Percentiles rank a stretch among this genome's conserved stretches.
phyloP scores from a whole-genome alignment of 2,797 vertebrate species.

The Oryzias sinensis region DNA sequence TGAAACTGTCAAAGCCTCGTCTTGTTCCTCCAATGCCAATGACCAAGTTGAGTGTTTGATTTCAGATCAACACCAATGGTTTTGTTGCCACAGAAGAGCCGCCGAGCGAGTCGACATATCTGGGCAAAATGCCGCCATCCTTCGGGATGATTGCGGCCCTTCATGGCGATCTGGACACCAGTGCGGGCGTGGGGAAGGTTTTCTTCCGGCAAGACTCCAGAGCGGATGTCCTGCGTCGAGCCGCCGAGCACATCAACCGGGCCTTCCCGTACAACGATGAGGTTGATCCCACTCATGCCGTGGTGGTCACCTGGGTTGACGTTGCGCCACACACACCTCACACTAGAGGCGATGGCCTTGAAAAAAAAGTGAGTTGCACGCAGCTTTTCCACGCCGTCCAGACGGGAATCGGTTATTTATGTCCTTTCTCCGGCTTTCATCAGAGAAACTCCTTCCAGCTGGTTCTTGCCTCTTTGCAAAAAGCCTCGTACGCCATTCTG shows the following conservation, averaged over 20 bases:
- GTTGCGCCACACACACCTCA: slow-evolving; percentile 71
- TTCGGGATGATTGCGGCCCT: slow-evolving; percentile 83
- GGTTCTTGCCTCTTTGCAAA: slow-evolving; percentile 83
- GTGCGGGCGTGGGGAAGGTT: slow-evolving; percentile 79
- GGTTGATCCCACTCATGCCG: slow-evolving; percentile 75
- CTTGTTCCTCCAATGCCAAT: slow-evolving; percentile 8
- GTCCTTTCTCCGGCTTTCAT: slow-evolving; percentile 9
- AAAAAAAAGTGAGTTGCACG: slow-evolving; percentile 75
- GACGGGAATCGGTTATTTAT: slow-evolving; percentile 7
- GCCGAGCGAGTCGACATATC: slow-evolving; percentile 74
- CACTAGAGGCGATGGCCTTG: slow-evolving; percentile 49
- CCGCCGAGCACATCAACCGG: slow-evolving; percentile 77
- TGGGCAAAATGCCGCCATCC: slow-evolving; percentile 80
- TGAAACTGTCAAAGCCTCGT: slow-evolving; percentile 4
- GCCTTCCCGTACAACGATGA: slow-evolving; percentile 78
- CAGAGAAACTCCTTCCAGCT: slow-evolving; percentile 96
- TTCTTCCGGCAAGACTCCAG: slow-evolving; percentile 86
- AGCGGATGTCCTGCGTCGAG: slow-evolving; percentile 64
- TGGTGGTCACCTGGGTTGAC: slow-evolving; percentile 86
- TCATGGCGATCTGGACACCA: slow-evolving; percentile 85
- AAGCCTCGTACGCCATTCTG: slow-evolving; percentile 85
- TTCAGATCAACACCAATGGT: slow-evolving; percentile 88
- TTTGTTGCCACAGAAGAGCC: slow-evolving; percentile 83
- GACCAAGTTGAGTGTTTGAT: slow-evolving; percentile 24
- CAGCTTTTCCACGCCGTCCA: background rate